phyloP scores from a whole-genome alignment of 2,113 vertebrate species.

The Atrichornis clamosus region DNA sequence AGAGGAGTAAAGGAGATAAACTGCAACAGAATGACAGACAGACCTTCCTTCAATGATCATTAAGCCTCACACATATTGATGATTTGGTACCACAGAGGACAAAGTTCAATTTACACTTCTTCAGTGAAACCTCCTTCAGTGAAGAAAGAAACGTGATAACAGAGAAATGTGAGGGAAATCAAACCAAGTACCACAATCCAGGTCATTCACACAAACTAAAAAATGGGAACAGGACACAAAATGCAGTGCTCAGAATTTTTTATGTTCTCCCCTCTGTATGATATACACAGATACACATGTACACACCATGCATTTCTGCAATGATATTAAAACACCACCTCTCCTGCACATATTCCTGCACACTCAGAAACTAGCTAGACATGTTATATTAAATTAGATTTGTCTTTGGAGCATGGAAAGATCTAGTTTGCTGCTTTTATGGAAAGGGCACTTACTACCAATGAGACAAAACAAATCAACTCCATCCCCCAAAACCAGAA shows the following conservation, averaged over 20 bases:
- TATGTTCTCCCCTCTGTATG: neutral
- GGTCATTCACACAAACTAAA: neutral
- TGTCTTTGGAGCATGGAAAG: neutral
- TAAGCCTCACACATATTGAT: neutral
- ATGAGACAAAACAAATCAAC: neutral
- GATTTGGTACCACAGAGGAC: neutral
- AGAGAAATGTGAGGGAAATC: neutral
- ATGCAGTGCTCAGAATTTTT: neutral
- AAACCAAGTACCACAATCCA: neutral
- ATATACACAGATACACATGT: rapidly evolving
- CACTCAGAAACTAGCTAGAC: neutral
- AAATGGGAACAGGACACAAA: neutral
- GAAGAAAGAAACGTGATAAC: neutral
- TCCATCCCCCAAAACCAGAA: rapidly evolving
- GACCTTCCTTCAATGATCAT: neutral
- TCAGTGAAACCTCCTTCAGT: too few relatives aligned
- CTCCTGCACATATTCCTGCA: neutral
- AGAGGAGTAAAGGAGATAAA: neutral
- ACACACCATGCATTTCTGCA: neutral
- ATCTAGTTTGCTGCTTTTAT: neutral
- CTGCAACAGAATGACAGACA: neutral
- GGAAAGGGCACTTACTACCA: neutral
- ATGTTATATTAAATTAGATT: neutral
- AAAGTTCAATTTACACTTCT: neutral
- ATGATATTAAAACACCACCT: neutral